Conservation (phyloP, 23 tunicate species). For the Botrylloides violaceus region DNA sequence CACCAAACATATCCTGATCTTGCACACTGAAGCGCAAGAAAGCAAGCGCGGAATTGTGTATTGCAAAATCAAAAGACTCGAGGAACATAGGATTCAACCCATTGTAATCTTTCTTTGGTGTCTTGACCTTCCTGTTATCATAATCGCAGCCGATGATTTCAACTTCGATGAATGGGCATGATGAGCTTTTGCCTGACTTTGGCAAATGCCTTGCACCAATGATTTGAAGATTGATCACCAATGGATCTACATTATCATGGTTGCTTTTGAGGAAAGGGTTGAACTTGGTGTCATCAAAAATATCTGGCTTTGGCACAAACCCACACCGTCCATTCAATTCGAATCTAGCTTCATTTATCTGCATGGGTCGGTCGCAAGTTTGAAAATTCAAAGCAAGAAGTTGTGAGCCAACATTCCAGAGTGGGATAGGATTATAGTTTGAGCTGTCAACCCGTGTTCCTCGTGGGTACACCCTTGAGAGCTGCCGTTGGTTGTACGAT, state of each 20-base stretch:
- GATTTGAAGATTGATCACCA: constrained; percentile 64
- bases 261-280: constrained; percentile 45
- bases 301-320: constrained; percentile 43
- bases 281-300: constrained; percentile 10
- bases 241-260: constrained; percentile 31
- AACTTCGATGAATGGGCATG: constrained; percentile 51
- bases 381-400: constrained; percentile 74
- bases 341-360: constrained; percentile 77
- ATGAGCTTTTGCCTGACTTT: constrained; percentile 32
- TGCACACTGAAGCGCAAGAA: constrained; percentile 69
- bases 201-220: constrained; percentile 58
- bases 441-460: constrained; percentile 77
- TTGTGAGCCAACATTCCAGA: constrained; percentile 83
- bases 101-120: constrained; percentile 75
- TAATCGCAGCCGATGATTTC: constrained; percentile 52
- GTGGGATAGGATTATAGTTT: constrained; percentile 77
- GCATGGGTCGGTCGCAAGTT: constrained; percentile 90
- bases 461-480: constrained; percentile 84
- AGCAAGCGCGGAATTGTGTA: constrained; percentile 47
- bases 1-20: constrained; percentile 97
- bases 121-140: constrained; percentile 36
- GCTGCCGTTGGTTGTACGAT: constrained; percentile 47
- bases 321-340: constrained; percentile 70
- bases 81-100: constrained; percentile 81
- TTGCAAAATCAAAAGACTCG: constrained; percentile 59